Conservation (phyloP, 2,113 vertebrate genomes). For the Trinectes maculatus region DNA sequence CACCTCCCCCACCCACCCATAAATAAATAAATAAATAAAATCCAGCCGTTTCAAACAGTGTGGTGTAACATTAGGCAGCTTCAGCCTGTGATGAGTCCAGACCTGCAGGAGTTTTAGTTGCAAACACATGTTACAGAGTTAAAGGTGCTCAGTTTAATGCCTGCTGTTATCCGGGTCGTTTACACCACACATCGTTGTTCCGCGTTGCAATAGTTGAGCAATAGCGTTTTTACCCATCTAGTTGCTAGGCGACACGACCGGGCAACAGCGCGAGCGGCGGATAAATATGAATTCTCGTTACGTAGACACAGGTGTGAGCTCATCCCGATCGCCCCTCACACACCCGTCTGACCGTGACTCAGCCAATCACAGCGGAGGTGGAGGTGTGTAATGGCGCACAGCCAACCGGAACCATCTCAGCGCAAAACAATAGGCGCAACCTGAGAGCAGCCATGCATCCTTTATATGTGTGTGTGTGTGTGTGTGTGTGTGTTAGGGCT, state of each 20-base stretch:
- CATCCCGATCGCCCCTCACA: neutral
- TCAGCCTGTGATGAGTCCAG: no score
- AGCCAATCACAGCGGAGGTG: constrained; percentile 24
- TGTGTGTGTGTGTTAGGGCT: constrained; percentile 15
- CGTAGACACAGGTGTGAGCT: constrained; percentile 22
- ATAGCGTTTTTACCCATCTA: neutral
- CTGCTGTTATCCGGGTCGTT: no score
- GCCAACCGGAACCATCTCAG: constrained; percentile 25
- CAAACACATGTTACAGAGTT: no score
- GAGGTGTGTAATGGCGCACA: constrained; percentile 23
- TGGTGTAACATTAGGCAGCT: no score
- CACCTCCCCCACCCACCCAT: no score
- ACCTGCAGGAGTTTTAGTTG: no score
- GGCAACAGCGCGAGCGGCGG: neutral
- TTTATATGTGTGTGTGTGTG: neutral
- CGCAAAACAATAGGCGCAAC: neutral
- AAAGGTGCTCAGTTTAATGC: no score
- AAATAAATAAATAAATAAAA: no score
- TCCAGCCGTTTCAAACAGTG: no score
- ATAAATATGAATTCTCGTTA: neutral
- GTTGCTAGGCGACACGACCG: constrained; percentile 39
- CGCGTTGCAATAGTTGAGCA: no score
- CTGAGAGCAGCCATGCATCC: neutral
- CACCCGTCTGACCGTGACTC: neutral
- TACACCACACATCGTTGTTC: no score